Evolutionary conservation across 2,113 vertebrate species (phyloP).

Genomic region (Albula goreensis): DNA sequence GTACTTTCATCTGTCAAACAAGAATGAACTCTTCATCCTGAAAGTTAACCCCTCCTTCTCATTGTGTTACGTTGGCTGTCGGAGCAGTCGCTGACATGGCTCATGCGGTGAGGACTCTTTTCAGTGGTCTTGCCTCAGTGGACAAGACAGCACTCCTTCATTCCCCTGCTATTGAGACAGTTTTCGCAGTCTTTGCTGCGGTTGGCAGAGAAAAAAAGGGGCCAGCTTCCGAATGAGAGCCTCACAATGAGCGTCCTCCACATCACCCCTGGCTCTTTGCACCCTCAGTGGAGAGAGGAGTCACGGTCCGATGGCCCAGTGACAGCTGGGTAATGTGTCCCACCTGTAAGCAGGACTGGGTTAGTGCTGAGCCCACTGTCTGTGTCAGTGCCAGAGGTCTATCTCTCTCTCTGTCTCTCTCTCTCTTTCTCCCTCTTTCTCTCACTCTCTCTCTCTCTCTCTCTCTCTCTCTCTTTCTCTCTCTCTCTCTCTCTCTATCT

Average conservation of each 20-base stretch:
- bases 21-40: neutral
- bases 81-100: neutral
- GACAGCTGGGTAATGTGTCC: neutral
- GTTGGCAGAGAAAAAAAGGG: neutral
- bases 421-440: neutral
- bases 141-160: neutral
- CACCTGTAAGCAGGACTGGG: neutral
- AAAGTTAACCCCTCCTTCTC: neutral
- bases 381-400: neutral
- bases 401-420: neutral
- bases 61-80: neutral
- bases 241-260: too few relatives aligned
- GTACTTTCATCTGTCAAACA: neutral
- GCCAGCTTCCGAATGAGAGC: neutral
- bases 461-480: neutral
- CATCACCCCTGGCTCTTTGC: too few relatives aligned
- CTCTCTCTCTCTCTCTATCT: neutral
- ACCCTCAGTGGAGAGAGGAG: too few relatives aligned
- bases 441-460: neutral
- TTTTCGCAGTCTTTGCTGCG: neutral
- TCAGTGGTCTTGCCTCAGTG: neutral
- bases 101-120: neutral
- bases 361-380: slow-evolving; percentile 16
- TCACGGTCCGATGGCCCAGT: neutral
- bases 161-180: neutral